These are phyloP conservation scores for Tetropium fuscum DNA, from an alignment of 2,888 invertebrate species.

Conservation along the genomic window DNA sequence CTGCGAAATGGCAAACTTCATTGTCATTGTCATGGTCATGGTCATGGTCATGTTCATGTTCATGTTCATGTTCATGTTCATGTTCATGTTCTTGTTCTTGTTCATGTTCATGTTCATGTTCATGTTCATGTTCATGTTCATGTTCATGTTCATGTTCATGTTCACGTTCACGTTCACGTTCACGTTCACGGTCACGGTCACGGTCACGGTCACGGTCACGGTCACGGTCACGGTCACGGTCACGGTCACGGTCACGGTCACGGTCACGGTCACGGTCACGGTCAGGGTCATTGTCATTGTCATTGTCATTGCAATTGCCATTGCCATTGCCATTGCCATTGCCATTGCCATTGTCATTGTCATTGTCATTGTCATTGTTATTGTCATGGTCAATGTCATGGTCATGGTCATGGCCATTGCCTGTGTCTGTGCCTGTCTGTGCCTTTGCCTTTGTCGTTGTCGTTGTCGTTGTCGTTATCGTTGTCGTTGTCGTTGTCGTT, in stretches of 20 bases:
- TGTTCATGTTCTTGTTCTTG: background rate
- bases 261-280: background rate
- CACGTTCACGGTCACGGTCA: background rate
- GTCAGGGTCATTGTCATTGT: background rate
- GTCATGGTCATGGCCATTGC: background rate
- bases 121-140: background rate
- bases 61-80: background rate
- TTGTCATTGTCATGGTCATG: background rate
- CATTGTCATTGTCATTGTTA: background rate
- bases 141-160: background rate
- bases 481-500: no score
- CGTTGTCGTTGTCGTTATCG: no score
- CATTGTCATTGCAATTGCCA: background rate
- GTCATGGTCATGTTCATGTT: background rate
- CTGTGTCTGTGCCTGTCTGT: background rate
- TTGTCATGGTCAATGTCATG: background rate
- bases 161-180: background rate
- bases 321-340: background rate
- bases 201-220: background rate
- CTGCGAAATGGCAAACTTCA: no score
- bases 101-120: background rate
- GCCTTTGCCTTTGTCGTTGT: background rate
- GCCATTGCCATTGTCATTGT: background rate
- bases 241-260: background rate
- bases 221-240: background rate